Evolutionary conservation across 2,797 vertebrate genomes (phyloP), one percentile per base, ranked within the genome.

Genomic region (Cheirogaleus major): DNA sequence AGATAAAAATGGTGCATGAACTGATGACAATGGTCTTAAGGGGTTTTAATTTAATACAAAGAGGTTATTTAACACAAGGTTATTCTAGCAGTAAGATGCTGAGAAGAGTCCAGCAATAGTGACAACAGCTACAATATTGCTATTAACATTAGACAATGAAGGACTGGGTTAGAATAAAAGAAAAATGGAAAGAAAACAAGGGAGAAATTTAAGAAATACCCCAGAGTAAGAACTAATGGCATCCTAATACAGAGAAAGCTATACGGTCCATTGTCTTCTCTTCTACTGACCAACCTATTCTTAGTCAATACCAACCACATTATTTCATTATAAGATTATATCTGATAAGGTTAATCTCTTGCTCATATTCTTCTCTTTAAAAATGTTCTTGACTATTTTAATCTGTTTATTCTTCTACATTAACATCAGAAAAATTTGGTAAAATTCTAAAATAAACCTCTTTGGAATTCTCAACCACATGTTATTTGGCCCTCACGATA

Each of bases 391-490:
- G 2, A 38, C 30, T 45, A 75, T 75, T 80, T 94, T 38, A 81
- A 72, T 59, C 43, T 91, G 25, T 63, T 85, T 92, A 89, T 86
- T 96, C 50, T 93, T 89, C 1, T 50, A 95, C 13, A 85, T 45
- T 86, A 95, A 84, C 6, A 89, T 70, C 22, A 97, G 57, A 96
- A 93, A 89, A 61, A 22, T 10, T 8, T 87, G 25, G 23, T 63
- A 91, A 95, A 91, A 91, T 83, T 85, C 52, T 95, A 92, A 95
- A 75, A 95, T 38, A 94, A 79, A 85, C 69, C 55, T 89, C 75
- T 95, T 70, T 88, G 23, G 41, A 89, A 95, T 91, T 93, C 52
- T 97, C 67, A 95, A 89, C 67, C 92, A 78, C 7, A 86, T 61
- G 32, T 78, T 41, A 79, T 59, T 91, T 79, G 41, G n/a, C 7